phyloP scores from a whole-genome alignment of 2,113 vertebrate genomes.

The Psilopsiagon aymara region DNA sequence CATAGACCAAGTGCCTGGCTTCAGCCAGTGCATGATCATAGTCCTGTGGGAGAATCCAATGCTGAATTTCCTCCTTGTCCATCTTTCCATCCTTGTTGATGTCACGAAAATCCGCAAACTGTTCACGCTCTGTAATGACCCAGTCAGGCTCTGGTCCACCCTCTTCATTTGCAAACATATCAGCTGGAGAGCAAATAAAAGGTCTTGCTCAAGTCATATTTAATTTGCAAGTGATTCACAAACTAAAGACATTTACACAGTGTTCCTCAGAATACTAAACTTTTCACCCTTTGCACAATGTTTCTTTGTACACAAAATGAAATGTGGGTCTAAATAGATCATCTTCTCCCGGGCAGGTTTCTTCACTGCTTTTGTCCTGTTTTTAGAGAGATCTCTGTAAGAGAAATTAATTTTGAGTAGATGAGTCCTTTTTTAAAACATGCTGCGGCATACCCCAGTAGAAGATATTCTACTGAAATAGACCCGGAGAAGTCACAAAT shows the following conservation, averaged over 20 bases:
- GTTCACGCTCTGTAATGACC: conserved; percentile 92
- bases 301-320: neutral
- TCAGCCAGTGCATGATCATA: conserved; percentile 96
- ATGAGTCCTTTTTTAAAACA: neutral
- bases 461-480: neutral
- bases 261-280: neutral
- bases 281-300: neutral
- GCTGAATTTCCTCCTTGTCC: conserved; percentile 93
- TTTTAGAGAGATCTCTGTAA: neutral
- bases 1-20: conserved; percentile 93
- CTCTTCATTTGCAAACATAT: conserved; percentile 96
- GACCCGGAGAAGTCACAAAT: neutral
- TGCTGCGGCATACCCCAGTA: neutral
- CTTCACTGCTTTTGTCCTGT: neutral
- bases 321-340: neutral
- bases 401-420: neutral
- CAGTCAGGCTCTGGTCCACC: conserved; percentile 93
- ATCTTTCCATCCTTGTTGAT: conserved; percentile 96
- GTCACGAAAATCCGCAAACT: conserved; percentile 94
- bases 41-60: conserved; percentile 97
- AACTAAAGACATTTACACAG: neutral
- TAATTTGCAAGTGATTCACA: neutral
- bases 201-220: neutral
- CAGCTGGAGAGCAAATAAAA: conserved; percentile 76
- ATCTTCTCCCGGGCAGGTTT: neutral